Percentiles rank a stretch among this genome's conserved stretches.
Evolutionary conservation across 2,888 invertebrate species (phyloP).

Genomic region (Cylindroiulus punctatus): DNA sequence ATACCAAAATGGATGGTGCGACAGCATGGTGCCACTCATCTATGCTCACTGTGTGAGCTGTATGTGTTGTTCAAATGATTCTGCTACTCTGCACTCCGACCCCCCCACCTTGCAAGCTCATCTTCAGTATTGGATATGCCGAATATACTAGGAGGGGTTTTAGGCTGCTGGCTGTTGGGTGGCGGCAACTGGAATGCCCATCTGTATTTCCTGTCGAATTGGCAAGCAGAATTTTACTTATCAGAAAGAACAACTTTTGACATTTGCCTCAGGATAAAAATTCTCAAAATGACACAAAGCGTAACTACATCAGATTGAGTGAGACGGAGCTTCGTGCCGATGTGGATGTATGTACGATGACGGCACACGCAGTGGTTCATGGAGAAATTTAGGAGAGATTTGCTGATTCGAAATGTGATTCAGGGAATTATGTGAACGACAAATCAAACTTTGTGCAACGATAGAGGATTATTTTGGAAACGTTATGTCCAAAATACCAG

Average conservation of each 20-base stretch:
- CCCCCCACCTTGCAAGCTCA: constrained; percentile 26
- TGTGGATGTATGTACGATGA: neutral
- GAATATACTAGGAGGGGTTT: neutral
- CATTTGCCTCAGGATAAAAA: constrained; percentile 36
- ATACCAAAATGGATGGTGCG: constrained; percentile 39
- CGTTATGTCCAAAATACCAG: neutral
- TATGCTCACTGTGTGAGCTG: constrained; percentile 50
- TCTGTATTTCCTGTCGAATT: constrained; percentile 17
- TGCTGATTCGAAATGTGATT: constrained; percentile 30
- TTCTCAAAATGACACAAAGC: constrained; percentile 2
- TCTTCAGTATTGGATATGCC: constrained; percentile 43
- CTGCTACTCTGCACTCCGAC: constrained; percentile 16
- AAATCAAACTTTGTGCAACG: constrained; percentile 22
- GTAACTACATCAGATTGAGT: neutral
- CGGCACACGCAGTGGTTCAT: neutral
- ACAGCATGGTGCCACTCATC: constrained; percentile 49
- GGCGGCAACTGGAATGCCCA: constrained; percentile 37
- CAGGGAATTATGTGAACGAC: constrained; percentile 19
- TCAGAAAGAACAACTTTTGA: constrained; percentile 2
- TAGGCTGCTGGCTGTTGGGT: constrained; percentile 26
- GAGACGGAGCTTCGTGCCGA: neutral
- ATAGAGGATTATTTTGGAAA: neutral
- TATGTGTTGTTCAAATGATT: neutral
- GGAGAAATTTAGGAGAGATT: neutral
- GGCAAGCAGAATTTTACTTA: constrained; percentile 43